Conservation (phyloP, 2,113 vertebrate species). For the Paracanthobrama guichenoti region DNA sequence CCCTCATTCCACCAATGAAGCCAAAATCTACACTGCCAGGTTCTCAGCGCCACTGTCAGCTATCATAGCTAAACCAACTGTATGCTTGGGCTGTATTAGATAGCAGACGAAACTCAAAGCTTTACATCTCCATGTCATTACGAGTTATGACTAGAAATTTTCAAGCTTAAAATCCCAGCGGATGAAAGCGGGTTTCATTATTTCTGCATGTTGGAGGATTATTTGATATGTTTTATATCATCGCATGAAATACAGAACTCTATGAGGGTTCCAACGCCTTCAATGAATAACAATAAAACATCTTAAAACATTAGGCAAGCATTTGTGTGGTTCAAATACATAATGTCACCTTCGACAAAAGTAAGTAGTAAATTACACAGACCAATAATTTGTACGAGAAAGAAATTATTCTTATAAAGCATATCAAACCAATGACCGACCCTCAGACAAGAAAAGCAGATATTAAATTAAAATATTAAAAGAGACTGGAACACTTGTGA, state of each 20-base stretch:
- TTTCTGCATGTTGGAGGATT: slow-evolving; percentile 31
- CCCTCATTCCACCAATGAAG: slow-evolving; percentile 13
- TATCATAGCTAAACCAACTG: slow-evolving; percentile 7
- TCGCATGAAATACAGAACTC: not conserved
- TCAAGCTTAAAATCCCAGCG: not conserved
- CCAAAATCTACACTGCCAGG: slow-evolving; percentile 1
- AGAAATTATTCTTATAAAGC: no score
- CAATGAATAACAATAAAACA: slow-evolving; percentile 1
- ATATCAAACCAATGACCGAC: not conserved
- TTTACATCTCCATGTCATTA: slow-evolving; percentile 33
- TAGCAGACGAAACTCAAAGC: slow-evolving; percentile 25
- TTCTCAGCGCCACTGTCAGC: slow-evolving; percentile 1
- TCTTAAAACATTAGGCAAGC: not conserved
- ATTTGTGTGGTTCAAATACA: not conserved
- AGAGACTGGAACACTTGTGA: not conserved
- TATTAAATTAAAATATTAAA: not conserved
- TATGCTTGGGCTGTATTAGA: not conserved
- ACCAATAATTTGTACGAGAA: not conserved
- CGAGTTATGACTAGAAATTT: slow-evolving; percentile 6
- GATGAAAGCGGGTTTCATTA: slow-evolving; percentile 13
- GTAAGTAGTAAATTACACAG: not conserved
- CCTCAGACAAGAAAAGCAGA: not conserved
- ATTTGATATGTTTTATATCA: not conserved
- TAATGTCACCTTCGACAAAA: not conserved
- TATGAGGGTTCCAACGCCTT: not conserved